These are phyloP conservation scores for Pseudomyrmex cubaensis DNA, from an alignment of 1,140 invertebrate species.

Conservation along the genomic window DNA sequence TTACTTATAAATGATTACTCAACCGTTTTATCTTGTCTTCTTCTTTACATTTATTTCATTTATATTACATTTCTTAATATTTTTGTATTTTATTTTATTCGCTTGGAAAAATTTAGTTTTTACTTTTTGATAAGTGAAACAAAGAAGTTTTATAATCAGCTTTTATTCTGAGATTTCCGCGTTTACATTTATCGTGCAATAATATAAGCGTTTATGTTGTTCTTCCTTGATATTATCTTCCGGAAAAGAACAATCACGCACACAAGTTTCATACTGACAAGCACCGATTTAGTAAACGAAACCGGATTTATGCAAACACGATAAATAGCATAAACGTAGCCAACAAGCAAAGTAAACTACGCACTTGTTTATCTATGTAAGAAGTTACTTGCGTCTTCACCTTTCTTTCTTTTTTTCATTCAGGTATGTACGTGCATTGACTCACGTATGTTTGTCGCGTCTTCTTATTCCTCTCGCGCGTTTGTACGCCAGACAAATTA, in stretches of 20 bases:
- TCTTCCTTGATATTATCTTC: slow-evolving; percentile 47
- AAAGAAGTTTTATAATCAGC: background rate
- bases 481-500: slow-evolving; percentile 78
- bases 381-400: slow-evolving; percentile 32
- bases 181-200: slow-evolving; percentile 11
- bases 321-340: slow-evolving; percentile 50
- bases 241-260: slow-evolving; percentile 26
- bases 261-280: slow-evolving; percentile 7
- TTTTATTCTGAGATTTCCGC: background rate
- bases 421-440: slow-evolving; percentile 33
- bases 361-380: slow-evolving; percentile 51
- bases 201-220: slow-evolving; percentile 1
- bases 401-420: slow-evolving; percentile 13
- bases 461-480: slow-evolving; percentile 42
- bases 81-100: background rate
- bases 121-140: too few relatives aligned
- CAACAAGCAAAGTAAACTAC: slow-evolving; percentile 42
- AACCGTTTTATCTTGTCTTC: background rate
- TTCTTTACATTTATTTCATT: background rate
- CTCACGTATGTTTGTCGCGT: slow-evolving; percentile 30
- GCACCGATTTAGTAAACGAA: slow-evolving; percentile 18
- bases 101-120: too few relatives aligned
- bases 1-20: background rate
- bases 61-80: background rate
- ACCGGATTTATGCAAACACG: slow-evolving; percentile 32